phyloP scores from a whole-genome alignment of 2,888 invertebrate genomes.

The Chydorus sphaericus region DNA sequence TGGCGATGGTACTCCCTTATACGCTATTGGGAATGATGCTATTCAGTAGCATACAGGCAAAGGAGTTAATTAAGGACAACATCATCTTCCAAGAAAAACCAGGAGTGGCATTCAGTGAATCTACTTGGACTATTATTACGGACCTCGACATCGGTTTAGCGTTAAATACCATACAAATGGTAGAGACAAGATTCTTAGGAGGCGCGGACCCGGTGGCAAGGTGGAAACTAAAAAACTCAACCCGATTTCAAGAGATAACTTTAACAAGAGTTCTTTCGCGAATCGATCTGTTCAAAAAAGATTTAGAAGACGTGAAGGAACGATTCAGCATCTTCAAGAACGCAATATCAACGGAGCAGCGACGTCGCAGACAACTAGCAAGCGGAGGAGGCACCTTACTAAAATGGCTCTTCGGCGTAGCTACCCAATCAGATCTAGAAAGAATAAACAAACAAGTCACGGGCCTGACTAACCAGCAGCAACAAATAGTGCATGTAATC shows the following conservation, averaged over 20 bases:
- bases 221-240: background rate
- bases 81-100: background rate
- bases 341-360: background rate
- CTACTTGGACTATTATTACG: background rate
- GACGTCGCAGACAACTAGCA: background rate
- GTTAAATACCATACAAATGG: background rate
- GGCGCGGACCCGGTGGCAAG: background rate
- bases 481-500: background rate
- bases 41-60: background rate
- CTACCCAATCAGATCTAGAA: background rate
- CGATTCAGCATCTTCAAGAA: background rate
- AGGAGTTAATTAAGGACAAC: background rate
- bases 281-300: background rate
- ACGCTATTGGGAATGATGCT: background rate
- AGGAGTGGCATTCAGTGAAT: background rate
- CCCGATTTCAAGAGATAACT: background rate
- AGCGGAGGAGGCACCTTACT: background rate
- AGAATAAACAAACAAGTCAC: background rate
- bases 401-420: slow-evolving; percentile 4
- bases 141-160: background rate
- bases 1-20: background rate
- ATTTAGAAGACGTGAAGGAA: background rate
- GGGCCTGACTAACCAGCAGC: background rate
- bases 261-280: background rate
- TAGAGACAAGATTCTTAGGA: background rate